phyloP scores from a whole-genome alignment of 2,113 vertebrate genomes.

The Sturnira hondurensis region DNA sequence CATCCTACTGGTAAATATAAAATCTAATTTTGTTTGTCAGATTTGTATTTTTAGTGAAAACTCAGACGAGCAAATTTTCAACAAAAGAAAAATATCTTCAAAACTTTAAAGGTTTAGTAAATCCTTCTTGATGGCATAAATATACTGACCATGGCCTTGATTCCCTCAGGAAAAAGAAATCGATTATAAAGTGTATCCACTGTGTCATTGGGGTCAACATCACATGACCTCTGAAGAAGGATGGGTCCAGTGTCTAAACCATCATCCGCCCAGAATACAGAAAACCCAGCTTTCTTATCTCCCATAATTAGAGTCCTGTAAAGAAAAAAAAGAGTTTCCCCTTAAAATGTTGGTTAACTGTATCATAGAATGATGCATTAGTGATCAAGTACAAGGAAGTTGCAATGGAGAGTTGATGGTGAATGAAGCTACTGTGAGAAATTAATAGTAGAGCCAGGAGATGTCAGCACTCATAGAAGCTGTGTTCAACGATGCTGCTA shows the following conservation, averaged over 20 bases:
- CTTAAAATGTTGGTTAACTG: slow-evolving; percentile 21
- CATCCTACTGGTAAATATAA: neutral
- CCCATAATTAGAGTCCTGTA: slow-evolving; percentile 96
- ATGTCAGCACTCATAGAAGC: neutral
- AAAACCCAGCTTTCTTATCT: slow-evolving; percentile 94
- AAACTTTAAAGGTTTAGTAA: neutral
- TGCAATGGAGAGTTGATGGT: neutral
- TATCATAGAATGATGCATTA: neutral
- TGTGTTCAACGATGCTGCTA: neutral
- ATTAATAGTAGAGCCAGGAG: neutral
- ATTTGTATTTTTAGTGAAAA: slow-evolving; percentile 27
- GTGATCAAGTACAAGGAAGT: neutral
- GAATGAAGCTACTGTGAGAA: neutral
- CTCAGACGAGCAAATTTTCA: neutral
- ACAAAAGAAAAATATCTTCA: neutral
- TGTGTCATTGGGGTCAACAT: slow-evolving; percentile 90
- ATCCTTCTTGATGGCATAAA: neutral
- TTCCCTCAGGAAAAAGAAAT: slow-evolving; percentile 96
- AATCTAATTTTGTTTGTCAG: neutral
- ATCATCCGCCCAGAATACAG: slow-evolving; percentile 97
- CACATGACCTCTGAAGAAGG: slow-evolving; percentile 92
- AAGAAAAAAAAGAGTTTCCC: slow-evolving; percentile 12
- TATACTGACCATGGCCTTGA: slow-evolving; percentile 94
- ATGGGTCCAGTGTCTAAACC: slow-evolving; percentile 97
- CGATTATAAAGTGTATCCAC: slow-evolving; percentile 95